A percentile compares a stretch with the other conserved stretches of the same genome.
Evolutionary conservation across 2,113 vertebrate genomes (phyloP).

Genomic region (Poeciliopsis prolifica): DNA sequence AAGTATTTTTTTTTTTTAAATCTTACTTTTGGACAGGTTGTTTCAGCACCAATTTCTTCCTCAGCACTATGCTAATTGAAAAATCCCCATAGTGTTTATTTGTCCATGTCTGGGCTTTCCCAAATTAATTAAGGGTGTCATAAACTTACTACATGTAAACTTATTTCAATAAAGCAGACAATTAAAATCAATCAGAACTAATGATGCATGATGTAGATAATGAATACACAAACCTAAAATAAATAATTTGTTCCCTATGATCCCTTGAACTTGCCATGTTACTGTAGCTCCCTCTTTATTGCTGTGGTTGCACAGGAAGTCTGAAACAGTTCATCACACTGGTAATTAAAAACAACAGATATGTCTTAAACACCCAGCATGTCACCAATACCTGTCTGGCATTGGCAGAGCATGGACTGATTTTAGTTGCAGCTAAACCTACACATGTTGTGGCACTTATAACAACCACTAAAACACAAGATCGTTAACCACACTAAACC

Average conservation of each 20-base stretch:
- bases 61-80: no score
- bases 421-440: neutral
- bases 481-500: neutral
- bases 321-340: no score
- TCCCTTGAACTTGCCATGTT: neutral
- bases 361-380: no score
- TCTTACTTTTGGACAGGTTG: neutral
- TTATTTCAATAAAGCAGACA: neutral
- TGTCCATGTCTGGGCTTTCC: no score
- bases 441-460: neutral
- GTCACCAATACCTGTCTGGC: neutral
- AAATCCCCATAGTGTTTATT: no score
- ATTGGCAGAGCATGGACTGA: neutral
- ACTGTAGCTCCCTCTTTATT: no score
- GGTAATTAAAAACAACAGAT: no score
- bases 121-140: no score
- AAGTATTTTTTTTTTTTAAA: neutral
- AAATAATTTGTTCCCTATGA: neutral
- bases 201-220: neutral
- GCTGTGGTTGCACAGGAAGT: no score
- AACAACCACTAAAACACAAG: neutral
- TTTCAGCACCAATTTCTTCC: neutral
- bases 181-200: neutral
- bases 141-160: no score
- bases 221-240: neutral